A percentile compares a stretch with the other conserved stretches of the same genome.
These are phyloP conservation scores for Falcunculus frontatus DNA, from an alignment of 2,113 vertebrate genomes.

Conservation along the genomic window DNA sequence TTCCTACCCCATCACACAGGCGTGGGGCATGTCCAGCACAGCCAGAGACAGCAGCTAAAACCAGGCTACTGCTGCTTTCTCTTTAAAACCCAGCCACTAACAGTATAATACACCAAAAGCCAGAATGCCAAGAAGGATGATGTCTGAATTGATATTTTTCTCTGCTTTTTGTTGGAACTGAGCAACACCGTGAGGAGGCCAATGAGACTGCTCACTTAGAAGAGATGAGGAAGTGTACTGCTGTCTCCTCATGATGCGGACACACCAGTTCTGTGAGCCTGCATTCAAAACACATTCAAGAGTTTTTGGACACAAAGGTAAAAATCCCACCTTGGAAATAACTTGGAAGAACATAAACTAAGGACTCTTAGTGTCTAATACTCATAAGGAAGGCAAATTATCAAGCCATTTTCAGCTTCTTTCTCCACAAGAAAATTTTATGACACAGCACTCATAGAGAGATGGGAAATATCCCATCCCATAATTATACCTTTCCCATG, in stretches of 20 bases:
- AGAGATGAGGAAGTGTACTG: fast-evolving
- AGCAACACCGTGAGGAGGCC: not conserved
- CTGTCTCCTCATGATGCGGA: fast-evolving
- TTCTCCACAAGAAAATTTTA: not conserved
- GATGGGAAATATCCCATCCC: not conserved
- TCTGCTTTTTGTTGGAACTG: not conserved
- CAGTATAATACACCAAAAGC: not conserved
- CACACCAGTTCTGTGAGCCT: not conserved
- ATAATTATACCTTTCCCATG: not conserved
- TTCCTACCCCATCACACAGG: not conserved
- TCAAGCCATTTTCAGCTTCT: not conserved
- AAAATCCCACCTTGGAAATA: not conserved
- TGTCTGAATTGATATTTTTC: not conserved
- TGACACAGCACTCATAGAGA: not conserved
- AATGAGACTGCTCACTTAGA: not conserved
- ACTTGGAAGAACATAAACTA: not conserved
- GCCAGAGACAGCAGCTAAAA: not conserved
- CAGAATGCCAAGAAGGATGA: not conserved
- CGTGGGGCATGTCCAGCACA: fast-evolving
- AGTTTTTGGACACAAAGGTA: not conserved
- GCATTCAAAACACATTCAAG: not conserved
- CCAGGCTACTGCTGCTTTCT: not conserved
- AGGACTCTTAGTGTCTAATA: not conserved
- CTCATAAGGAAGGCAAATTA: not conserved
- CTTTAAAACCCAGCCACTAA: not conserved